These are phyloP conservation scores for Drosophila maculinotata DNA, from an alignment of 2,888 invertebrate species.

Conservation along the genomic window DNA sequence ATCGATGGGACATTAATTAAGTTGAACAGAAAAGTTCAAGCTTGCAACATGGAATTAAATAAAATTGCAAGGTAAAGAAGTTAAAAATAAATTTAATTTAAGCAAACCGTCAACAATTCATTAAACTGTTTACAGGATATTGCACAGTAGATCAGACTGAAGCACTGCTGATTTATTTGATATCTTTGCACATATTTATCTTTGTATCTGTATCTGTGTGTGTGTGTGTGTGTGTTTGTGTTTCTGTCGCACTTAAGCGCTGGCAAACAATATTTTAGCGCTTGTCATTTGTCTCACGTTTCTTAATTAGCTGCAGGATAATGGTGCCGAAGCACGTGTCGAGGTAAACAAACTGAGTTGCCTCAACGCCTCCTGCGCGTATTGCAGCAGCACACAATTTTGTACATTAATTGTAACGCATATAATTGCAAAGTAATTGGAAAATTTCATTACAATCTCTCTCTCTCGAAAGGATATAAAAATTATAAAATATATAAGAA, in stretches of 20 bases:
- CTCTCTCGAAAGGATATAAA: slow-evolving; percentile 19
- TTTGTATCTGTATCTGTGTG: neutral
- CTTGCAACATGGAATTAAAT: too few species aligned
- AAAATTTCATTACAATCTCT: slow-evolving; percentile 70
- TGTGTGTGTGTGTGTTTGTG: neutral
- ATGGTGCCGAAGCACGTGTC: slow-evolving; percentile 68
- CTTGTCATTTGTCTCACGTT: slow-evolving; percentile 82
- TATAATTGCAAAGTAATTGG: slow-evolving; percentile 78
- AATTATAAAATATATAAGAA: neutral
- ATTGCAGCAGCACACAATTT: slow-evolving; percentile 39
- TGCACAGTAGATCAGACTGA: neutral
- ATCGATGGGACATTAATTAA: too few species aligned
- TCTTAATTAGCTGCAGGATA: slow-evolving; percentile 78
- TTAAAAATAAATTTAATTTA: too few species aligned
- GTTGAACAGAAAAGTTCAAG: too few species aligned
- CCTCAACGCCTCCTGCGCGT: slow-evolving; percentile 41
- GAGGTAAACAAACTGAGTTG: slow-evolving; percentile 52
- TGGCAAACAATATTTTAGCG: slow-evolving; percentile 62
- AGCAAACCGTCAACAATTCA: too few species aligned
- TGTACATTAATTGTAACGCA: slow-evolving; percentile 60
- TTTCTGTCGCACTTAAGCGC: slow-evolving; percentile 16
- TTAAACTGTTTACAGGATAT: slow-evolving; percentile 9
- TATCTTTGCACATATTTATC: neutral
- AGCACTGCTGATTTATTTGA: neutral
- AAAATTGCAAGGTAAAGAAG: too few species aligned